These are phyloP conservation scores for Eledona agricola DNA, from an alignment of 2,888 invertebrate genomes.

Conservation along the genomic window DNA sequence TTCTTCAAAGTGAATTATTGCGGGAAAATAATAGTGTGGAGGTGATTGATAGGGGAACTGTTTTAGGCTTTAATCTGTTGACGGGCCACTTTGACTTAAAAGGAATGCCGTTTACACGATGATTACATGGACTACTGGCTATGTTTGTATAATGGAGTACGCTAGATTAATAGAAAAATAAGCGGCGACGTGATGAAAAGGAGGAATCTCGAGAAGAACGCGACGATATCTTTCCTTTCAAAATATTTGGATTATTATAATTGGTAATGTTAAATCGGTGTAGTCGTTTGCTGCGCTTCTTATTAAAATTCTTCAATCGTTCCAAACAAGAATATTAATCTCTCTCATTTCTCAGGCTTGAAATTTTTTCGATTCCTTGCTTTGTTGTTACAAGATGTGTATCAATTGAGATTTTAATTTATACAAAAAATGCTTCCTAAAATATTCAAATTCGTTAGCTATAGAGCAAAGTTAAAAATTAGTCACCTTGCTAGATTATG, in stretches of 20 bases:
- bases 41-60: conserved; percentile 33
- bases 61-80: conserved; percentile 33
- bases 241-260: conserved; percentile 37
- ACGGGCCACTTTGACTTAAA: conserved; percentile 21
- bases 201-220: conserved; percentile 17
- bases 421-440: conserved; percentile 4
- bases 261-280: conserved; percentile 31
- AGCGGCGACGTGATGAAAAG: conserved; percentile 28
- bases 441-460: conserved; percentile 24
- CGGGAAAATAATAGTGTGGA: conserved; percentile 35
- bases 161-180: conserved; percentile 23
- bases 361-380: no score
- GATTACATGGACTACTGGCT: conserved; percentile 36
- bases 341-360: no score
- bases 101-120: conserved; percentile 33
- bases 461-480: no score
- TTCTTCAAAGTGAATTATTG: conserved; percentile 36
- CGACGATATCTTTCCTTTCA: conserved; percentile 27
- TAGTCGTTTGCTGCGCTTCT: conserved; percentile 26
- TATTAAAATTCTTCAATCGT: conserved; percentile 28
- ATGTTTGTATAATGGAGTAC: conserved; percentile 25
- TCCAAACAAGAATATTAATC: conserved; percentile 5
- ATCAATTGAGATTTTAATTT: no score
- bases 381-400: no score
- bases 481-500: no score